These are phyloP conservation scores for Siphonodentalium dalli DNA, from an alignment of 2,888 invertebrate genomes.

Conservation along the genomic window DNA sequence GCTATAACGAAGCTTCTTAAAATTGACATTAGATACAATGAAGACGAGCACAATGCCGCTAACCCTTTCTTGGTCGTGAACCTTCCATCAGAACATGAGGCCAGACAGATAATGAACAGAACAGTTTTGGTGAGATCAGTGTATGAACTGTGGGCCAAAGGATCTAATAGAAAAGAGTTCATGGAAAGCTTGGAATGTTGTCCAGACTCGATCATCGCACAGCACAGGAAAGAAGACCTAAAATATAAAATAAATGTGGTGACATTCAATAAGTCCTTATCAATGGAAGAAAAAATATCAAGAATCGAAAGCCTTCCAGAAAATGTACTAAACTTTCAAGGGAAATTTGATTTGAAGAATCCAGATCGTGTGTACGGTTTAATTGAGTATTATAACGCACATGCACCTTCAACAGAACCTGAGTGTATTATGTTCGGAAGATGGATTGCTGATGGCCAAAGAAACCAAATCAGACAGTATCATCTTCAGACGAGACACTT, in stretches of 20 bases:
- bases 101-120: conserved; percentile 78
- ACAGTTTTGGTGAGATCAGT: conserved; percentile 74
- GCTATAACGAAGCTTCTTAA: too few species aligned
- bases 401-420: conserved; percentile 78
- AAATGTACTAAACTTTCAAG: conserved; percentile 77
- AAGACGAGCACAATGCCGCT: too few species aligned
- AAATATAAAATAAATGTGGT: conserved; percentile 80
- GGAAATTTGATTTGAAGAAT: conserved; percentile 81
- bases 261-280: conserved; percentile 86
- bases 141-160: conserved; percentile 80
- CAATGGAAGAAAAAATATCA: conserved; percentile 80
- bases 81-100: conserved; percentile 76
- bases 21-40: too few species aligned
- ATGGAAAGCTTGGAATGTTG: conserved; percentile 70
- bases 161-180: conserved; percentile 70
- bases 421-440: conserved; percentile 83
- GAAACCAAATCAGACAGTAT: conserved; percentile 79
- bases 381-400: conserved; percentile 89
- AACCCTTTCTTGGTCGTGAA: conserved; percentile 84
- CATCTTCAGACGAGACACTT: conserved; percentile 90
- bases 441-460: conserved; percentile 85
- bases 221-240: too few species aligned
- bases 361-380: conserved; percentile 82
- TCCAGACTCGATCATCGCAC: conserved; percentile 16
- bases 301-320: conserved; percentile 80